phyloP scores from a whole-genome alignment of 1,140 invertebrate genomes.

The Teleopsis dalmanni region DNA sequence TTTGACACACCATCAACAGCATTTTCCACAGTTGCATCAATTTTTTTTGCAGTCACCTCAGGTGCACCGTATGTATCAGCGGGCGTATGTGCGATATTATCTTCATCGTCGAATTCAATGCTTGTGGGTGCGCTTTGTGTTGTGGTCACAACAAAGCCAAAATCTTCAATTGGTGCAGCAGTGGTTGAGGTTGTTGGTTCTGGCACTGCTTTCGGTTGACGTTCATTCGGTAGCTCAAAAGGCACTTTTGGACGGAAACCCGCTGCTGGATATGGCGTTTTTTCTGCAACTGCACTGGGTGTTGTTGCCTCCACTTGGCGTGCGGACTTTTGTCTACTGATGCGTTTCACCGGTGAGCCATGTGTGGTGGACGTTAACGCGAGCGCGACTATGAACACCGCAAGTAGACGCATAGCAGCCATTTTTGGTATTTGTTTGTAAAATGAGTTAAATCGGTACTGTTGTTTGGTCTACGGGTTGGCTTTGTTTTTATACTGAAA shows the following conservation, averaged over 20 bases:
- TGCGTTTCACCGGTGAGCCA: neutral
- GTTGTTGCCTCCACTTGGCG: slow-evolving; percentile 33
- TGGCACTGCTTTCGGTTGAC: slow-evolving; percentile 17
- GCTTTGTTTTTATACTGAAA: too few species aligned
- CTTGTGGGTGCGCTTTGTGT: neutral
- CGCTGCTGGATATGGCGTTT: slow-evolving; percentile 33
- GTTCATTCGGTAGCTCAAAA: slow-evolving; percentile 30
- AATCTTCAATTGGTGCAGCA: slow-evolving; percentile 3
- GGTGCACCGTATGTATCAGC: slow-evolving; percentile 11
- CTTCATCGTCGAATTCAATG: neutral
- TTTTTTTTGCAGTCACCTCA: neutral
- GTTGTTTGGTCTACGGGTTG: too few species aligned
- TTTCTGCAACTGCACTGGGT: neutral
- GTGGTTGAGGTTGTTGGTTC: slow-evolving; percentile 13
- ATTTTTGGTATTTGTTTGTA: too few species aligned
- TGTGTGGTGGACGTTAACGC: slow-evolving; percentile 1
- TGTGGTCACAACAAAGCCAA: neutral
- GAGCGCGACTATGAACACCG: slow-evolving; percentile 1
- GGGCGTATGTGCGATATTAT: slow-evolving; percentile 9
- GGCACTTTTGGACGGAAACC: slow-evolving; percentile 32
- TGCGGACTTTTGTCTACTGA: slow-evolving; percentile 21
- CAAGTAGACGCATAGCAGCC: neutral
- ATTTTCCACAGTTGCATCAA: neutral
- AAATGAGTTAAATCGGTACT: too few species aligned
- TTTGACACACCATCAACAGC: slow-evolving; percentile 14